phyloP scores from a whole-genome alignment of 2,888 invertebrate genomes.

The Drosophila pseudotakahashii region DNA sequence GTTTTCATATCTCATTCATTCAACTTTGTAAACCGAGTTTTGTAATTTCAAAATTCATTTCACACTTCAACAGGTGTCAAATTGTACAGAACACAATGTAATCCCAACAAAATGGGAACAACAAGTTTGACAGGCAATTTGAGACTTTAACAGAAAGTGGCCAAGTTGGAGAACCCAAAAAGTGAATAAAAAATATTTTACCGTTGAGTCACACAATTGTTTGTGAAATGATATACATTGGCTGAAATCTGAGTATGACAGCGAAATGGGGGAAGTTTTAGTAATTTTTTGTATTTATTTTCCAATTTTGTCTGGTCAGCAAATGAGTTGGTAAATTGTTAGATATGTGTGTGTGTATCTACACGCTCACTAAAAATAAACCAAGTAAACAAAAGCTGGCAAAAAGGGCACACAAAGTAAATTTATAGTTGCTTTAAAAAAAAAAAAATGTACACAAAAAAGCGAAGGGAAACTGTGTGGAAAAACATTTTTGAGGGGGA shows the following conservation, averaged over 20 bases:
- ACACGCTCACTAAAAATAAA: slow-evolving; percentile 39
- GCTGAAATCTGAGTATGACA: slow-evolving; percentile 27
- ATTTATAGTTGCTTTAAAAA: slow-evolving; percentile 37
- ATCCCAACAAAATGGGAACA: slow-evolving; percentile 10
- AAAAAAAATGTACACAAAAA: slow-evolving; percentile 19
- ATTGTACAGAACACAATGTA: slow-evolving; percentile 19
- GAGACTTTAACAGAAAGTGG: slow-evolving; percentile 2
- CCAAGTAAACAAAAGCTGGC: slow-evolving; percentile 45
- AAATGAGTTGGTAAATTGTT: slow-evolving; percentile 38
- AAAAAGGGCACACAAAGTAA: slow-evolving; percentile 46
- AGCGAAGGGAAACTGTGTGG: slow-evolving; percentile 30
- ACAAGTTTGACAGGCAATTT: slow-evolving; percentile 22
- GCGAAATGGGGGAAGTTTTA: slow-evolving; percentile 42
- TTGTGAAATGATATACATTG: slow-evolving; percentile 16
- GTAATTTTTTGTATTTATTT: slow-evolving; percentile 21
- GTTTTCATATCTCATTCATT: slow-evolving; percentile 27
- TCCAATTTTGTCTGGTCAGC: slow-evolving; percentile 46
- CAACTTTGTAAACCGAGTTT: slow-evolving; percentile 26
- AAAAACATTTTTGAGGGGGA: slow-evolving; percentile 10
- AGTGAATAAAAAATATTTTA: slow-evolving; percentile 10
- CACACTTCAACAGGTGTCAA: slow-evolving; percentile 31
- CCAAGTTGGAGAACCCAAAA: not conserved
- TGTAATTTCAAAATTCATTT: slow-evolving; percentile 8
- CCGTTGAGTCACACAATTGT: slow-evolving; percentile 10
- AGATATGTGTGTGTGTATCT: slow-evolving; percentile 10